Evolutionary conservation across 2,113 vertebrate genomes (phyloP).

Genomic region (Cavia porcellus): DNA sequence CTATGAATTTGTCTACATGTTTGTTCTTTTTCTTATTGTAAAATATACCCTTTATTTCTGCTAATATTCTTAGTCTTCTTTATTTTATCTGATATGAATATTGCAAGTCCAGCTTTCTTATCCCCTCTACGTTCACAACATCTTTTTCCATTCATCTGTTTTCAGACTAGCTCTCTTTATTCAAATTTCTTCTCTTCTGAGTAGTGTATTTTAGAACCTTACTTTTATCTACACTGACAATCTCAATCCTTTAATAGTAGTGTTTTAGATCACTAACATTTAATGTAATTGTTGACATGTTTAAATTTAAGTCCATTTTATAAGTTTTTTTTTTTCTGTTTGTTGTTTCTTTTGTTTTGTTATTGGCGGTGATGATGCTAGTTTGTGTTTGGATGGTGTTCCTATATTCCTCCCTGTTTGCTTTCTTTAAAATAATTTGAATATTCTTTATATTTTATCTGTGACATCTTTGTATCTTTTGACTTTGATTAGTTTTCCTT

Average conservation of each 20-base stretch:
- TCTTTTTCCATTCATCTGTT: slow-evolving; percentile 18
- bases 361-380: not conserved
- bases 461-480: not conserved
- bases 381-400: not conserved
- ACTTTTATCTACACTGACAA: not conserved
- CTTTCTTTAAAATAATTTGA: not conserved
- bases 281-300: not conserved
- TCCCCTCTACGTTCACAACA: not conserved
- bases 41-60: not conserved
- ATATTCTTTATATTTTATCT: slow-evolving; percentile 4
- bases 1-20: not conserved
- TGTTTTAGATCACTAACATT: slow-evolving; percentile 12
- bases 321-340: not conserved
- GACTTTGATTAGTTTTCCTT: not conserved
- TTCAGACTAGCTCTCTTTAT: not conserved
- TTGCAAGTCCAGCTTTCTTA: not conserved
- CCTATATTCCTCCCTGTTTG: not conserved
- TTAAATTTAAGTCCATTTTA: not conserved
- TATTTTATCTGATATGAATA: not conserved
- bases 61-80: not conserved
- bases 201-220: not conserved
- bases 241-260: not conserved
- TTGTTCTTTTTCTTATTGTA: not conserved
- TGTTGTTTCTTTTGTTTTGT: not conserved
- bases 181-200: not conserved